Evolutionary conservation across 2,113 vertebrate species (phyloP).

Genomic region (Eulemur macaco): DNA sequence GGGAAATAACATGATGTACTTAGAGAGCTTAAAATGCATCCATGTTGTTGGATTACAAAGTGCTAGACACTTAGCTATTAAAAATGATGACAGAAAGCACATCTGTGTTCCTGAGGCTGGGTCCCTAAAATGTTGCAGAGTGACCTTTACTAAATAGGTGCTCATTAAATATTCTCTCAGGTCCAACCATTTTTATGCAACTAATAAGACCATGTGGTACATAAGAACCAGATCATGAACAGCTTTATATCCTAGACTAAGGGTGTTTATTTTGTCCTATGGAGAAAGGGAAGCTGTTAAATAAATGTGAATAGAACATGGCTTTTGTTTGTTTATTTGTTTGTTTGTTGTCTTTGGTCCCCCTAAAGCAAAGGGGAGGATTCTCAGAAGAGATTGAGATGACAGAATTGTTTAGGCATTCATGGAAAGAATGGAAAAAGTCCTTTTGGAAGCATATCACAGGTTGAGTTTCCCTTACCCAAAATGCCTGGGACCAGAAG

Average conservation of each 20-base stretch:
- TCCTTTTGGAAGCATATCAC: not conserved
- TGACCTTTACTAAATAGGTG: not conserved
- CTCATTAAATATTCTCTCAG: not conserved
- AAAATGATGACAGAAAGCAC: not conserved
- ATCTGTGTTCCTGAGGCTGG: not conserved
- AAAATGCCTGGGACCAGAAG: not conserved
- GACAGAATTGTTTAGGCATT: not conserved
- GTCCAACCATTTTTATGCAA: not conserved
- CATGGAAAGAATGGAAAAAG: not conserved
- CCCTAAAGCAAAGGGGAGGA: not conserved
- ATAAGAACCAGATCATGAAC: not conserved
- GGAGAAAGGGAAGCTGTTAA: not conserved
- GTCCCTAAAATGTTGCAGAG: not conserved
- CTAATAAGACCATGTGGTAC: not conserved
- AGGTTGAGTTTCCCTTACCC: not conserved
- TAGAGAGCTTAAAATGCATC: not conserved
- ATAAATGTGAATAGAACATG: not conserved
- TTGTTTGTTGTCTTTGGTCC: not conserved
- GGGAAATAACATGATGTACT: not conserved
- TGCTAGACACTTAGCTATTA: not conserved
- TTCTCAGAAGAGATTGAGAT: not conserved
- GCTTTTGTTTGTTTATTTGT: not conserved
- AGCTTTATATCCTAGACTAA: not conserved
- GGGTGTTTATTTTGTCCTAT: not conserved
- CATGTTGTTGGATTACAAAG: not conserved